Evolutionary conservation across 2,888 invertebrate species (phyloP).

Genomic region (Xestia c-nigrum): DNA sequence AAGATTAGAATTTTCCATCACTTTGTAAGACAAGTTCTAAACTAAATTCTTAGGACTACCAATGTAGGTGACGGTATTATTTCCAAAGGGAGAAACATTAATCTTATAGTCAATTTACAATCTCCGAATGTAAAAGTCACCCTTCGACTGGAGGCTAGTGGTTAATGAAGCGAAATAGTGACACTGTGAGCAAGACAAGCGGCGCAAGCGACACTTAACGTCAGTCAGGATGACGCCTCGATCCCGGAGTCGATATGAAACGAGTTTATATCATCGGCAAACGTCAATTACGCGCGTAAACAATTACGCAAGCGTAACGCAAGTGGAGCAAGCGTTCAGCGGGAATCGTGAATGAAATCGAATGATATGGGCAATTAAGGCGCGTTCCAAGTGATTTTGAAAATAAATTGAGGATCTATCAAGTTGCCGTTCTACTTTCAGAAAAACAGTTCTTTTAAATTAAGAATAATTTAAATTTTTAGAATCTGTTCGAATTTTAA

Average conservation of each 20-base stretch:
- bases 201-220: slow-evolving; percentile 69
- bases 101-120: slow-evolving; percentile 42
- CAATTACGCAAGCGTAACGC: slow-evolving; percentile 75
- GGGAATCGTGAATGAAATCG: slow-evolving; percentile 67
- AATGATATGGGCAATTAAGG: slow-evolving; percentile 66
- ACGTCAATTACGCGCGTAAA: slow-evolving; percentile 78
- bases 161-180: slow-evolving; percentile 72
- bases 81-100: slow-evolving; percentile 34
- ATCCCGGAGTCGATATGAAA: slow-evolving; percentile 72
- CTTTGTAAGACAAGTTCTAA: not conserved
- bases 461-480: not conserved
- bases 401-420: slow-evolving; percentile 23
- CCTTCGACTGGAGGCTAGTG: slow-evolving; percentile 51
- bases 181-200: slow-evolving; percentile 66
- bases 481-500: slow-evolving; percentile 21
- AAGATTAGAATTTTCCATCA: slow-evolving; percentile 24
- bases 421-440: slow-evolving; percentile 13
- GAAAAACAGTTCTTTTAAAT: not conserved
- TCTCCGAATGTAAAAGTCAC: slow-evolving; percentile 58
- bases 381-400: slow-evolving; percentile 27
- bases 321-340: slow-evolving; percentile 64
- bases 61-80: slow-evolving; percentile 25
- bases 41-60: slow-evolving; percentile 21
- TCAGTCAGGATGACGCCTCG: slow-evolving; percentile 75
- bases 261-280: slow-evolving; percentile 75